phyloP scores from a whole-genome alignment of 2,888 invertebrate genomes.

The Cactoblastis cactorum region DNA sequence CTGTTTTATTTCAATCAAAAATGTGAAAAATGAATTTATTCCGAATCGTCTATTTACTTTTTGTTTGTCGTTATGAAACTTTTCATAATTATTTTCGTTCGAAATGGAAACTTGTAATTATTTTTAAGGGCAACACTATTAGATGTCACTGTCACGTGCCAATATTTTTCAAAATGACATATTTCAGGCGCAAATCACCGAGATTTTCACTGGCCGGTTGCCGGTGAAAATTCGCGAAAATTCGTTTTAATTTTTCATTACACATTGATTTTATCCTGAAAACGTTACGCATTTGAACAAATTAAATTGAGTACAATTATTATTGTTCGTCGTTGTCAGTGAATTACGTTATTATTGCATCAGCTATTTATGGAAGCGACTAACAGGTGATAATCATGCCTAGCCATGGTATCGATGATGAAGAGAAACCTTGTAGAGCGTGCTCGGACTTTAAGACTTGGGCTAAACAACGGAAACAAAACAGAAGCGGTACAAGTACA shows the following conservation, averaged over 20 bases:
- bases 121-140: background rate
- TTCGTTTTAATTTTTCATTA: background rate
- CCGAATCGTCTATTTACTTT: too few species aligned
- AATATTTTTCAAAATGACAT: background rate
- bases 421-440: conserved; percentile 82
- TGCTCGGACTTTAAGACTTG: conserved; percentile 86
- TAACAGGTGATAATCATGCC: conserved; percentile 42
- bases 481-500: background rate
- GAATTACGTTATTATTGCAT: conserved; percentile 34
- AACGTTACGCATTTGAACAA: background rate
- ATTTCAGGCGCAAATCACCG: background rate
- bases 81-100: too few species aligned
- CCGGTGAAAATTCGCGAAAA: conserved; percentile 16
- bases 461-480: conserved; percentile 79
- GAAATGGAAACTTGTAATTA: too few species aligned
- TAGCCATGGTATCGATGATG: conserved; percentile 53
- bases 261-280: background rate
- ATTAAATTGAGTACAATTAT: background rate
- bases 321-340: background rate
- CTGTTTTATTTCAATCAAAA: too few species aligned
- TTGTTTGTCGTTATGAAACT: too few species aligned
- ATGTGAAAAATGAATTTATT: too few species aligned
- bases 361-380: conserved; percentile 36
- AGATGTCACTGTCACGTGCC: conserved; percentile 20
- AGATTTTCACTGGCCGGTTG: conserved; percentile 13